A percentile compares a stretch with the other conserved stretches of the same genome.
phyloP scores from a whole-genome alignment of 2,113 vertebrate genomes.

The Paralichthys olivaceus region DNA sequence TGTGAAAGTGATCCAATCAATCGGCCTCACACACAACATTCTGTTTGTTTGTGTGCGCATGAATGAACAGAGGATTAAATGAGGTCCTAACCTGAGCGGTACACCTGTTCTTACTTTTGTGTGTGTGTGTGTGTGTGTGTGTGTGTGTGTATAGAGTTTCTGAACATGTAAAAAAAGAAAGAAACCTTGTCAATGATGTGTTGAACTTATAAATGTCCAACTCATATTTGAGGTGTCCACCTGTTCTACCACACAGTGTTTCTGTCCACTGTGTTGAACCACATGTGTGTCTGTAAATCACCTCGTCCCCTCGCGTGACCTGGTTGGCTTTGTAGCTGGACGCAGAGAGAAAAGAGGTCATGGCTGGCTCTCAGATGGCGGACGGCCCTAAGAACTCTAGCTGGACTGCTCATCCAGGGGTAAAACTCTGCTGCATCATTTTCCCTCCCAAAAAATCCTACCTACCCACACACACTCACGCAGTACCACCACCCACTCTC shows the following conservation, averaged over 20 bases:
- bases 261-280: conserved; percentile 8
- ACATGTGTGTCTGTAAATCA: conserved; percentile 31
- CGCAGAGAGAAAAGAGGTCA: conserved; percentile 74
- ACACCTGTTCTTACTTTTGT: conserved; percentile 11
- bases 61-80: conserved; percentile 40
- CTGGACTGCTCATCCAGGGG: conserved; percentile 48
- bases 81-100: conserved; percentile 12
- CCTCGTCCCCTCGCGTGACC: conserved; percentile 56
- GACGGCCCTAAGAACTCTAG: conserved; percentile 59
- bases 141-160: not conserved
- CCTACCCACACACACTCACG: not conserved
- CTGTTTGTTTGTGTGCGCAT: conserved; percentile 4
- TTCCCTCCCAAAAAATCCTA: conserved; percentile 38
- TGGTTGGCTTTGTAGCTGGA: conserved; percentile 63
- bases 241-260: conserved; percentile 1
- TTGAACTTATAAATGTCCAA: too few species aligned
- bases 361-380: conserved; percentile 67
- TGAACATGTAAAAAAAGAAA: not conserved
- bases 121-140: not conserved
- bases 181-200: too few species aligned
- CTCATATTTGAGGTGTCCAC: not conserved
- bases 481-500: not conserved
- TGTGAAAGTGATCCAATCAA: conserved; percentile 68
- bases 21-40: conserved; percentile 24
- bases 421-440: conserved; percentile 54